phyloP scores from a whole-genome alignment of 2,113 vertebrate genomes.

The Garra rufa region DNA sequence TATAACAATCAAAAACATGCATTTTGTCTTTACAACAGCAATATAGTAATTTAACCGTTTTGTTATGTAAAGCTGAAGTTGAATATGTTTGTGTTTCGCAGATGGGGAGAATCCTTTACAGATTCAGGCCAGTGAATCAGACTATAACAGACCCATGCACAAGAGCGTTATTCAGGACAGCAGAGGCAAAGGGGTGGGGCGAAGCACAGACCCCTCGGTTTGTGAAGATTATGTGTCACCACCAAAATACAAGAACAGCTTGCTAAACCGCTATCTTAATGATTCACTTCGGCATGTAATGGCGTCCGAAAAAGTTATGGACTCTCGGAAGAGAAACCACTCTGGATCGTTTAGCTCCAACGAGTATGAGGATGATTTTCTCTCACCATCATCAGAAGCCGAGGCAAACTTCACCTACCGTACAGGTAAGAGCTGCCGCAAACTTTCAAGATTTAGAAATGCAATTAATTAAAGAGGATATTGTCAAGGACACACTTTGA shows the following conservation, averaged over 20 bases:
- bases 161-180: constrained; percentile 82
- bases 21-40: not conserved
- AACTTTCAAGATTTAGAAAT: not conserved
- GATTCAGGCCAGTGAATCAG: constrained; percentile 80
- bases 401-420: constrained; percentile 94
- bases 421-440: constrained; percentile 82
- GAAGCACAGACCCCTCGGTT: constrained; percentile 80
- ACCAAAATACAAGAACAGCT: constrained; percentile 97
- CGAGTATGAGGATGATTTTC: constrained; percentile 91
- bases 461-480: not conserved
- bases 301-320: constrained; percentile 82
- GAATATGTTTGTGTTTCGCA: constrained; percentile 63
- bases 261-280: constrained; percentile 96
- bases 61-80: not conserved
- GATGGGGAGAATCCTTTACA: constrained; percentile 87
- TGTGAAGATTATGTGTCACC: constrained; percentile 88
- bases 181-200: constrained; percentile 79
- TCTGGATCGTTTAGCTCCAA: constrained; percentile 95
- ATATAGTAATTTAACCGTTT: not conserved
- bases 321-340: constrained; percentile 88
- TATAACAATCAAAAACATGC: no score
- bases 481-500: not conserved
- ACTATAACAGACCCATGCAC: constrained; percentile 83
- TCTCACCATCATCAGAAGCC: constrained; percentile 91
- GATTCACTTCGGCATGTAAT: constrained; percentile 96